These are phyloP conservation scores for Gnatocerus cornutus DNA, from an alignment of 2,888 invertebrate species.

Conservation along the genomic window DNA sequence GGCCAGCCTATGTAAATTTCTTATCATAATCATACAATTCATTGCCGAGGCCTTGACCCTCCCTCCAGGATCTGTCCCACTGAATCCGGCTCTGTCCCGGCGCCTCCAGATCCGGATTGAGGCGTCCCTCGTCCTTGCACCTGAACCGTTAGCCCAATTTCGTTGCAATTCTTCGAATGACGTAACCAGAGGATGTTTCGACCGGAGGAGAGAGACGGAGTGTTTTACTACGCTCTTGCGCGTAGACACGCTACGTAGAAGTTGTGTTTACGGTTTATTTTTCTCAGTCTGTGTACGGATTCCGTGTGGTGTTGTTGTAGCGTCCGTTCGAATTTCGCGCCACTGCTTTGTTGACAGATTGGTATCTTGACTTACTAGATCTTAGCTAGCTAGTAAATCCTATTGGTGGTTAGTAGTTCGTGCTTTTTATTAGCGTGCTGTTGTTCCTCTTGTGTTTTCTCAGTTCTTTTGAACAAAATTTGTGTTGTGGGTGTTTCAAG, in stretches of 20 bases:
- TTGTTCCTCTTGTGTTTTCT: no score
- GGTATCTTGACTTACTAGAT: constrained; percentile 15
- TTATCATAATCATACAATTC: no score
- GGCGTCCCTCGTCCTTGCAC: constrained; percentile 38
- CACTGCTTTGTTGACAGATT: constrained; percentile 28
- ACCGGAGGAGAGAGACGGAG: constrained; percentile 12
- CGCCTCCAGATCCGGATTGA: constrained; percentile 30
- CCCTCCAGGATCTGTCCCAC: background rate
- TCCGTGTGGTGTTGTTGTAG: constrained; percentile 12
- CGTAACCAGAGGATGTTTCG: constrained; percentile 41
- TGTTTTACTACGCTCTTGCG: constrained; percentile 43
- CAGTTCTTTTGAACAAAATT: no score
- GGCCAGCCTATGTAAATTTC: no score
- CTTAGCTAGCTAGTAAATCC: background rate
- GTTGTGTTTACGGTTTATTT: constrained; percentile 43
- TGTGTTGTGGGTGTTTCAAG: background rate
- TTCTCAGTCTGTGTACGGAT: constrained; percentile 32
- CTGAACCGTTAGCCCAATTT: constrained; percentile 44
- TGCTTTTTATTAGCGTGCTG: no score
- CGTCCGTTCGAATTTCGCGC: constrained; percentile 36
- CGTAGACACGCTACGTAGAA: constrained; percentile 11
- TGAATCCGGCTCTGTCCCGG: constrained; percentile 18
- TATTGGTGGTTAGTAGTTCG: background rate
- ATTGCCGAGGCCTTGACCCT: no score
- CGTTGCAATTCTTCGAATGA: constrained; percentile 39